Conservation (phyloP, 2,797 vertebrate species). For the Rhinoraja longicauda region DNA sequence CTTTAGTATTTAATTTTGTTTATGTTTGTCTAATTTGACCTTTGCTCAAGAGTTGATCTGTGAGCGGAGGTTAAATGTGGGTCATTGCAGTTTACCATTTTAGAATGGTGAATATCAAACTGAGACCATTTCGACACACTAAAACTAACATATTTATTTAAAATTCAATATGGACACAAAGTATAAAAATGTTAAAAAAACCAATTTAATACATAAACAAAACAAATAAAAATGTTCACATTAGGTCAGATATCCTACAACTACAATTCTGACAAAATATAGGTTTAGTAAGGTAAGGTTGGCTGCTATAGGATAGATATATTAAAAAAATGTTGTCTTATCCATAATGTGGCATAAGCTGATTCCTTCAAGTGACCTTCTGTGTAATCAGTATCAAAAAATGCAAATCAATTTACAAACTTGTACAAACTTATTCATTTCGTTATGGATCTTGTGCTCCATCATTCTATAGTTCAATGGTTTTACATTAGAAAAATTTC, state of each 20-base stretch:
- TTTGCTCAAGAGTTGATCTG: neutral
- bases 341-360: neutral
- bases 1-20: neutral
- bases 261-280: neutral
- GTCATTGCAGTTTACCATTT: neutral
- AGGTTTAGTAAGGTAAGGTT: neutral
- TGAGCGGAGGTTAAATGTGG: neutral
- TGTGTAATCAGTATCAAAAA: neutral
- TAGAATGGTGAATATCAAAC: constrained; percentile 20
- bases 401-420: neutral
- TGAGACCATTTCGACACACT: neutral
- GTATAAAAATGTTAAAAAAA: constrained; percentile 19
- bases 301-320: neutral
- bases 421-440: neutral
- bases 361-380: neutral
- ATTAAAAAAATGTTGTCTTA: neutral
- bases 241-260: neutral
- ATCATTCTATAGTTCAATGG: neutral
- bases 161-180: neutral
- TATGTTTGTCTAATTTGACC: neutral
- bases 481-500: neutral
- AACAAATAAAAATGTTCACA: constrained; percentile 7
- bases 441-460: neutral
- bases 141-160: constrained; percentile 22
- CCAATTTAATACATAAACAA: neutral